phyloP scores from a whole-genome alignment of 2,113 vertebrate genomes.

The Ondatra zibethicus region DNA sequence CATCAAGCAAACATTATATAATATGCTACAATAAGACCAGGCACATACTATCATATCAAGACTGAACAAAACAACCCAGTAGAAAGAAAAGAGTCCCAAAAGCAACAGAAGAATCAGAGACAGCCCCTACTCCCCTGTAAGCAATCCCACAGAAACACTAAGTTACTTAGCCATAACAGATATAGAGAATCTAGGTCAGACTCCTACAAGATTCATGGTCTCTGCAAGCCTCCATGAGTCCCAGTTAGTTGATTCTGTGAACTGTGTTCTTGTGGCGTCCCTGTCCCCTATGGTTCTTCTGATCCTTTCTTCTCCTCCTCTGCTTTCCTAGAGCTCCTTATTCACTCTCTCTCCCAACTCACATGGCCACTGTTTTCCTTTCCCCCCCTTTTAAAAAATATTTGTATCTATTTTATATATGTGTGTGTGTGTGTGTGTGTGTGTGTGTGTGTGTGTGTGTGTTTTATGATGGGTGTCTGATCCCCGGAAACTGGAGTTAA shows the following conservation, averaged over 20 bases:
- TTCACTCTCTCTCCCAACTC: neutral
- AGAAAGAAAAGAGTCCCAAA: neutral
- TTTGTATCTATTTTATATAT: too few species aligned
- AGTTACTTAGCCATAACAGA: neutral
- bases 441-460: too few species aligned
- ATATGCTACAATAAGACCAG: neutral
- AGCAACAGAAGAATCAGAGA: neutral
- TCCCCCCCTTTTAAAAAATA: too few species aligned
- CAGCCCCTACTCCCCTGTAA: neutral
- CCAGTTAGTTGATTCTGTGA: neutral
- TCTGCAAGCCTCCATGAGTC: neutral
- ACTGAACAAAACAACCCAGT: neutral
- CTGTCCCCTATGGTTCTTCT: neutral
- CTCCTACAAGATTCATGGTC: neutral
- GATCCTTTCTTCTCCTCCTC: neutral
- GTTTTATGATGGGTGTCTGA: too few species aligned
- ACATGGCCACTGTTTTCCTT: neutral
- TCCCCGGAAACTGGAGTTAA: too few species aligned
- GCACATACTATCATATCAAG: neutral
- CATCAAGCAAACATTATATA: neutral
- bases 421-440: too few species aligned
- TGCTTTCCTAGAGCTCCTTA: neutral
- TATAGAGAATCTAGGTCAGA: neutral
- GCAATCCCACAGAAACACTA: neutral
- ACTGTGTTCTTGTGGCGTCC: neutral